These are phyloP conservation scores for Balaenoptera acutorostrata DNA, from an alignment of 2,113 vertebrate genomes.

Conservation along the genomic window DNA sequence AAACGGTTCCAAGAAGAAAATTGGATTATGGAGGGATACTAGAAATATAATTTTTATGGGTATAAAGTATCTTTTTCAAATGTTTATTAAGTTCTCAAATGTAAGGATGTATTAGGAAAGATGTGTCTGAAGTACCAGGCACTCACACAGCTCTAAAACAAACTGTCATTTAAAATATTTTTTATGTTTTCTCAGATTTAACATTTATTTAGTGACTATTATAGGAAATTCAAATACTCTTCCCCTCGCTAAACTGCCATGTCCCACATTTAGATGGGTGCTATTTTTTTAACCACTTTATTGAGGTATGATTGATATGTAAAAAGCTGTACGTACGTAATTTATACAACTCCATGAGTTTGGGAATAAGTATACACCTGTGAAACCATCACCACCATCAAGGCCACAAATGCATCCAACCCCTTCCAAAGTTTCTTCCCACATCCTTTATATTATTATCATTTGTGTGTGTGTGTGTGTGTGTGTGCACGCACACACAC, in stretches of 20 bases:
- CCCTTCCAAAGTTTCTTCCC: neutral
- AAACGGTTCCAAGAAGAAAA: neutral
- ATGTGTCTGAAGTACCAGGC: neutral
- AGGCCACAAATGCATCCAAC: neutral
- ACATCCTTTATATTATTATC: neutral
- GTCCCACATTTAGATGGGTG: neutral
- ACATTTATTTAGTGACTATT: neutral
- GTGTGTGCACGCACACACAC: accelerated
- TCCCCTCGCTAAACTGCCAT: neutral
- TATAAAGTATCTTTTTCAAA: neutral
- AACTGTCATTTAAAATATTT: neutral
- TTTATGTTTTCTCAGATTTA: neutral
- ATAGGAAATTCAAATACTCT: neutral
- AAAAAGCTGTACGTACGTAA: neutral
- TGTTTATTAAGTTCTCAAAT: neutral
- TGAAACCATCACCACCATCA: neutral
- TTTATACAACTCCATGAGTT: neutral
- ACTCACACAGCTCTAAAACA: neutral
- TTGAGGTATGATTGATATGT: neutral
- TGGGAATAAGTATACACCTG: neutral
- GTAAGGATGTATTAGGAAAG: neutral
- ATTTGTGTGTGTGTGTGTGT: neutral
- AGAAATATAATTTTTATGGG: neutral
- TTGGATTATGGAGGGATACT: neutral
- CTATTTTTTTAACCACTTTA: neutral